These are phyloP conservation scores for Trachelus tabidus DNA, from an alignment of 2,888 invertebrate species.

Conservation along the genomic window DNA sequence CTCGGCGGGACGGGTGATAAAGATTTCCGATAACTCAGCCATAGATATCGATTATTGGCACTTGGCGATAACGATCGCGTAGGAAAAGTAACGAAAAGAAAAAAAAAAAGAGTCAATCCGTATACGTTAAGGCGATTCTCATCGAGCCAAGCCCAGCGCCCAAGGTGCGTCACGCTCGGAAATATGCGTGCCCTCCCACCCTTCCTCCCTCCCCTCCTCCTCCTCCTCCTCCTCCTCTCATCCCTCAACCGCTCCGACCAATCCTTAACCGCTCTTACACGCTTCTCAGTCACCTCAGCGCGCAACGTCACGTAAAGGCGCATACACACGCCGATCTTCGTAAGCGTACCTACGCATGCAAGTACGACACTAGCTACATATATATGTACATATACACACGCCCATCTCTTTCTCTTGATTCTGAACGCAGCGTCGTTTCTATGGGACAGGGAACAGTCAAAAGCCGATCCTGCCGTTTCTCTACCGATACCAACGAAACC, in stretches of 20 bases:
- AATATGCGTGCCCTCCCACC: slow-evolving; percentile 42
- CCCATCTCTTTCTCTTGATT: neutral
- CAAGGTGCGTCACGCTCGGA: slow-evolving; percentile 57
- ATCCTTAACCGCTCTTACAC: neutral
- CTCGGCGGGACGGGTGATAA: no score
- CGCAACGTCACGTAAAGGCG: neutral
- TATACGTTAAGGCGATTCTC: slow-evolving; percentile 2
- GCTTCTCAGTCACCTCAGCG: neutral
- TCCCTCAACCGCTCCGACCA: neutral
- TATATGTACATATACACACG: no score
- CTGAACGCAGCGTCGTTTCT: neutral
- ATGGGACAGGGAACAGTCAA: neutral
- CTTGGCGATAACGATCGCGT: neutral
- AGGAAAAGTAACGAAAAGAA: neutral
- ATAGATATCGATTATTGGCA: neutral
- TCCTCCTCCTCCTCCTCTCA: slow-evolving; percentile 10
- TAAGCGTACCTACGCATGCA: neutral
- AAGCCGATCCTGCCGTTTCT: neutral
- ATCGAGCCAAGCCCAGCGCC: slow-evolving; percentile 48
- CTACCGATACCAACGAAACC: neutral
- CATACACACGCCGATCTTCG: neutral
- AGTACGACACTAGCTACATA: neutral
- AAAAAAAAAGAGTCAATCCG: neutral
- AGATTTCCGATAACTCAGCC: neutral
- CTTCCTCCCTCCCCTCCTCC: slow-evolving; percentile 20